These are phyloP conservation scores for Drosophila kikkawai DNA, from an alignment of 1,140 invertebrate species.

Conservation along the genomic window DNA sequence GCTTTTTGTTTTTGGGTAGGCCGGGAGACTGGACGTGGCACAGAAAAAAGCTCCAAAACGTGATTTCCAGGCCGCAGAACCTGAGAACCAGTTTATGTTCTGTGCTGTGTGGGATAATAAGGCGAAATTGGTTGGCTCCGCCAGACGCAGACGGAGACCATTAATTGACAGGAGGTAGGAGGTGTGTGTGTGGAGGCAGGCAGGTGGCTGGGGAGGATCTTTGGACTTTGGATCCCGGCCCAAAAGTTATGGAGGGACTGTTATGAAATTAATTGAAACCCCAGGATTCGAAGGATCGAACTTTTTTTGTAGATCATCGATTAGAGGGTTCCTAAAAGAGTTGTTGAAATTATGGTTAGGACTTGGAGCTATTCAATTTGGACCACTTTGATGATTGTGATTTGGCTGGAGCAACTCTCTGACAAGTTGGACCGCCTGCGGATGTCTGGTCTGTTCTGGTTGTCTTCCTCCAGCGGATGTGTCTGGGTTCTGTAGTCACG, in stretches of 20 bases:
- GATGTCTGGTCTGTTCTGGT: conserved; percentile 27
- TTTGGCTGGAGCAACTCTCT: conserved; percentile 13
- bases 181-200: conserved; percentile 38
- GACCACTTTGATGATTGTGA: conserved; percentile 30
- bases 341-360: conserved; percentile 37
- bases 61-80: conserved; percentile 54
- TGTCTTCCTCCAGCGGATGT: conserved; percentile 26
- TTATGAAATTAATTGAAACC: conserved; percentile 43
- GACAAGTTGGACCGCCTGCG: conserved; percentile 22
- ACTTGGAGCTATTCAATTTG: conserved; percentile 30
- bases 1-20: conserved; percentile 21
- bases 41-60: conserved; percentile 39
- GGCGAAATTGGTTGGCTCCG: conserved; percentile 63
- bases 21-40: conserved; percentile 39
- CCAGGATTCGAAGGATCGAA: conserved; percentile 10
- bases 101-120: conserved; percentile 71
- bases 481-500: conserved; percentile 21
- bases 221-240: conserved; percentile 37
- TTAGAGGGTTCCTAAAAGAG: conserved; percentile 12
- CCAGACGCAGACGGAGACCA: conserved; percentile 28
- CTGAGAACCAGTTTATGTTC: conserved; percentile 32
- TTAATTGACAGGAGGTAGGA: conserved; percentile 66
- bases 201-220: conserved; percentile 36
- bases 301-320: conserved; percentile 30
- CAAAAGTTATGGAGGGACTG: conserved; percentile 18